phyloP scores from a whole-genome alignment of 2,797 vertebrate species.

The Sphenopsis melanotis region DNA sequence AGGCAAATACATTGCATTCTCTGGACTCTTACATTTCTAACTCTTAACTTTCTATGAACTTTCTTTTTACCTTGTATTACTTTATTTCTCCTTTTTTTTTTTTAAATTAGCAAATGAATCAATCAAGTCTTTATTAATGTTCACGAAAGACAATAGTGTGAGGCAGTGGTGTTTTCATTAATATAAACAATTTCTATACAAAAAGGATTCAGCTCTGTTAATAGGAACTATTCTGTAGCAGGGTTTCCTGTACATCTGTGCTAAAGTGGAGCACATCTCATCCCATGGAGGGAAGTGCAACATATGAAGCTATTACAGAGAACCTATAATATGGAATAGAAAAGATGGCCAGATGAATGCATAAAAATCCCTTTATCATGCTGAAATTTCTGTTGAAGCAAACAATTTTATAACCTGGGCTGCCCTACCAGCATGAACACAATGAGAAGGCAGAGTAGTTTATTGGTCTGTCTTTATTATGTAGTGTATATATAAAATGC shows the following conservation, averaged over 20 bases:
- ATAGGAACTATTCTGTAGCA: not conserved
- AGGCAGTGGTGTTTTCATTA: not conserved
- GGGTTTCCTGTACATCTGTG: constrained; percentile 47
- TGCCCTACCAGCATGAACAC: not conserved
- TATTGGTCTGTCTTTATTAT: not conserved
- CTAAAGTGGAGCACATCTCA: not conserved
- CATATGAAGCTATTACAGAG: not conserved
- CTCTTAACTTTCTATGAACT: not conserved
- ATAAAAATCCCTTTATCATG: not conserved
- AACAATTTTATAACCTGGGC: not conserved
- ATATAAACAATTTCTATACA: not conserved
- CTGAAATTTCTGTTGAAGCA: not conserved
- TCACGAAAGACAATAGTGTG: not conserved
- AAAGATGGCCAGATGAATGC: not conserved
- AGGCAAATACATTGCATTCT: not conserved
- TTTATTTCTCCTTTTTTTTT: not conserved
- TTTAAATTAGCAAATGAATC: not conserved
- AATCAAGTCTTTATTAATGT: not conserved
- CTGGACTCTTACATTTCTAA: not conserved
- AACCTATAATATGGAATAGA: not conserved
- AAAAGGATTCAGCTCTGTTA: not conserved
- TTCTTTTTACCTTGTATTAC: not conserved
- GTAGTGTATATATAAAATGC: not conserved
- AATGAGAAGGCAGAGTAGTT: not conserved
- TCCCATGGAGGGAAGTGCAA: not conserved